phyloP scores from a whole-genome alignment of 2,797 vertebrate genomes.

The Acanthurus leucopareius region DNA sequence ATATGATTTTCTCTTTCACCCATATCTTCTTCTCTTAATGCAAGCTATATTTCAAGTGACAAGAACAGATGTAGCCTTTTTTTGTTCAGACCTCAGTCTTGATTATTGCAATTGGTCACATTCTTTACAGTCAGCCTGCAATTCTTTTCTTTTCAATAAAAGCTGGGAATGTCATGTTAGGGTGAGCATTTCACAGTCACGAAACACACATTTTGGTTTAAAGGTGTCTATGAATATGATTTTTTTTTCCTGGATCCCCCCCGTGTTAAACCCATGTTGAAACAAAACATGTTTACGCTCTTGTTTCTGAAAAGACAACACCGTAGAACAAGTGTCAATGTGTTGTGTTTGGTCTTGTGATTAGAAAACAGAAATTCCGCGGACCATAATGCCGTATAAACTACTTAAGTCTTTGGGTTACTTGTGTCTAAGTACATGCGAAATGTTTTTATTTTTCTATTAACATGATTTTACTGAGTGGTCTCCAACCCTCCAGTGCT shows the following conservation, averaged over 20 bases:
- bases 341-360: constrained; percentile 28
- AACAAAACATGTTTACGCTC: constrained; percentile 12
- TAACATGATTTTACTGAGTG: constrained; percentile 39
- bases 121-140: constrained; percentile 13
- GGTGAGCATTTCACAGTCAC: constrained; percentile 19
- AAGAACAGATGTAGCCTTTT: constrained; percentile 33
- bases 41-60: constrained; percentile 19
- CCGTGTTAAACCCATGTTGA: constrained; percentile 16
- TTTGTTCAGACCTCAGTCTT: constrained; percentile 23
- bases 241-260: not conserved
- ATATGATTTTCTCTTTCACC: constrained; percentile 19
- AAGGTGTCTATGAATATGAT: constrained; percentile 37
- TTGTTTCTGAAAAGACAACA: constrained; percentile 39
- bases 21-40: constrained; percentile 18
- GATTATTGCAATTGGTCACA: constrained; percentile 33
- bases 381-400: constrained; percentile 41
- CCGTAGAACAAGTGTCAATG: not conserved
- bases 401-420: constrained; percentile 69
- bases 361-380: constrained; percentile 21
- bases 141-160: not conserved
- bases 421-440: constrained; percentile 64
- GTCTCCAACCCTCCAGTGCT: constrained; percentile 48
- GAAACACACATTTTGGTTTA: constrained; percentile 57
- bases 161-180: constrained; percentile 38
- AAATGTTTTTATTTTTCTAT: constrained; percentile 43